phyloP scores from a whole-genome alignment of 2,888 invertebrate genomes.

The Cheilosia vulpina region DNA sequence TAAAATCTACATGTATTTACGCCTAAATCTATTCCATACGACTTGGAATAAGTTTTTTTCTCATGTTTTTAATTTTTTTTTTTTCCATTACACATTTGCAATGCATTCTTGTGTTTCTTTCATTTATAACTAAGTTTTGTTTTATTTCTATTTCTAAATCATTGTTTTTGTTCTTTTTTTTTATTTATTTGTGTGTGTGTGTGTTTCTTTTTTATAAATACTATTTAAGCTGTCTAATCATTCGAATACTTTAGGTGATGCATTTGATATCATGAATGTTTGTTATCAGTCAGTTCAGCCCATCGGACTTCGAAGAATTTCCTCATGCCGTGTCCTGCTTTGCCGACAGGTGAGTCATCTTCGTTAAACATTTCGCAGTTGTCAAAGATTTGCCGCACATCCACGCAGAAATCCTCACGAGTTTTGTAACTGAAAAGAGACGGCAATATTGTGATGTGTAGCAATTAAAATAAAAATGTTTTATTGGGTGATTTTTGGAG shows the following conservation, averaged over 20 bases:
- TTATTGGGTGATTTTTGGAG: too few species aligned
- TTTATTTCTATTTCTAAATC: constrained; percentile 63
- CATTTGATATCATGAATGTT: constrained; percentile 83
- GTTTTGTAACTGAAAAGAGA: constrained; percentile 91
- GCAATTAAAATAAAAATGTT: neutral
- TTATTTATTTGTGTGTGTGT: constrained; percentile 48
- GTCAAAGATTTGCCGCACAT: constrained; percentile 97
- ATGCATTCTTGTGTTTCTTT: constrained; percentile 29
- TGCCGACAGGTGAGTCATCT: constrained; percentile 98
- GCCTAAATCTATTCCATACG: constrained; percentile 72
- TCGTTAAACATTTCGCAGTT: constrained; percentile 99
- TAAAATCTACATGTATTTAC: constrained; percentile 42
- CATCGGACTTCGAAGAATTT: constrained; percentile 96
- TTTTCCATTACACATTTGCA: constrained; percentile 72
- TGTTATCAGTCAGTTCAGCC: constrained; percentile 87
- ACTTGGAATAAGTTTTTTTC: constrained; percentile 68
- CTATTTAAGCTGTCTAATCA: constrained; percentile 75
- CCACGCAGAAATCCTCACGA: constrained; percentile 95
- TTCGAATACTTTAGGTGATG: constrained; percentile 78
- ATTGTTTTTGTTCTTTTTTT: constrained; percentile 42
- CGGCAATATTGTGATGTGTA: neutral
- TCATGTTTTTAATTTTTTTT: constrained; percentile 55
- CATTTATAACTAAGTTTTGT: constrained; percentile 64
- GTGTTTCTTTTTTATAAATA: constrained; percentile 65
- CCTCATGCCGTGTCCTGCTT: constrained; percentile 96